phyloP scores from a whole-genome alignment of 2,113 vertebrate genomes.

The Henicopernis longicauda region DNA sequence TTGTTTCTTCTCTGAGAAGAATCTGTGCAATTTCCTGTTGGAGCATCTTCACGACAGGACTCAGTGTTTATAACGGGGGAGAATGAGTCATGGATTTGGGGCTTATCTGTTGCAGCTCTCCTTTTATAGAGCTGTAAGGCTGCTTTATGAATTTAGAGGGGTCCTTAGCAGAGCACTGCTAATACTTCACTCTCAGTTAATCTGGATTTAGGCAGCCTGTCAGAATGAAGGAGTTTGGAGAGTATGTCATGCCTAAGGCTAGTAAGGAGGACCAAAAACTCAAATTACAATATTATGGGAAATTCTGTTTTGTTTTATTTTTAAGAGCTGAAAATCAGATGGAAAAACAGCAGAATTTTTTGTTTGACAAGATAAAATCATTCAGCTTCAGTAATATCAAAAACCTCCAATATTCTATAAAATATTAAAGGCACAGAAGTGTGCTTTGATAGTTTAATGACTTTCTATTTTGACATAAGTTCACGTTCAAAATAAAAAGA shows the following conservation, averaged over 20 bases:
- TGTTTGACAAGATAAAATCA: background rate
- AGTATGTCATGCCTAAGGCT: background rate
- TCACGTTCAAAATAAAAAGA: background rate
- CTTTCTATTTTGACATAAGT: background rate
- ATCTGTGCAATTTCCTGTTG: background rate
- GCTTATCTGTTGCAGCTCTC: background rate
- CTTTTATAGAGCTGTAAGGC: background rate
- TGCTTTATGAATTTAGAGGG: background rate
- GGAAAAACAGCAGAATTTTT: background rate
- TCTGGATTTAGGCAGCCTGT: background rate
- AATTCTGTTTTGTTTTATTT: background rate
- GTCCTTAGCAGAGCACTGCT: background rate
- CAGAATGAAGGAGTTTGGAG: background rate
- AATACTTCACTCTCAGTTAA: background rate
- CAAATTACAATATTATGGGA: background rate
- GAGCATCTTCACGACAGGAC: background rate
- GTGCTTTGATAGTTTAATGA: background rate
- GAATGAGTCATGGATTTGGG: background rate
- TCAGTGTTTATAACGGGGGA: background rate
- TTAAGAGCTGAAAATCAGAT: background rate
- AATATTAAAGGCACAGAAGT: background rate
- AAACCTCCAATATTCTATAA: background rate
- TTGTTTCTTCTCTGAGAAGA: background rate
- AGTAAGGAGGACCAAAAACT: background rate
- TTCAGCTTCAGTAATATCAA: background rate